These are phyloP conservation scores for Girardinus metallicus DNA, from an alignment of 2,797 vertebrate genomes.

Conservation along the genomic window DNA sequence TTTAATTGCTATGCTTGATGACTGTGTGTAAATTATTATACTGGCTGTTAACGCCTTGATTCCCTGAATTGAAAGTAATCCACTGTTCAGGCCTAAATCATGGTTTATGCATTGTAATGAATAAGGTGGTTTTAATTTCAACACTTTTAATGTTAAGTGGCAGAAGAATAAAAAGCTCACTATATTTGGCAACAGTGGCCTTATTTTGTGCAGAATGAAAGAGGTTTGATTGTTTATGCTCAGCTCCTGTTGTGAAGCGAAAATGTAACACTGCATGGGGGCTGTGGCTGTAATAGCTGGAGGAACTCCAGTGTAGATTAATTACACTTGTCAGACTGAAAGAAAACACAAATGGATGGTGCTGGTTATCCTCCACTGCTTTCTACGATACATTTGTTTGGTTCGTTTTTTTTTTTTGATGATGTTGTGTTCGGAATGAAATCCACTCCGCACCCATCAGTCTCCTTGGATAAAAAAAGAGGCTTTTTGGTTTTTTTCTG, in stretches of 20 bases:
- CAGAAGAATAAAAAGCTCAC: slow-evolving; percentile 36
- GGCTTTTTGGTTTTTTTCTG: slow-evolving; percentile 40
- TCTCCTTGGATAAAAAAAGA: slow-evolving; percentile 18
- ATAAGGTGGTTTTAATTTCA: slow-evolving; percentile 30
- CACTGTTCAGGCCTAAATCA: slow-evolving; percentile 15
- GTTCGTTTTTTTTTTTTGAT: slow-evolving; percentile 16
- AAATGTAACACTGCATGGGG: slow-evolving; percentile 55
- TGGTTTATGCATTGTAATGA: not conserved
- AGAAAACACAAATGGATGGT: slow-evolving; percentile 32
- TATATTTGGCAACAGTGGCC: slow-evolving; percentile 28
- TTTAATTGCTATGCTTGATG: not conserved
- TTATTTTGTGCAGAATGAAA: slow-evolving; percentile 51
- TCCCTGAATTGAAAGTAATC: slow-evolving; percentile 11
- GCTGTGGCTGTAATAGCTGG: slow-evolving; percentile 50
- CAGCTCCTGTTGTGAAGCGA: slow-evolving; percentile 31
- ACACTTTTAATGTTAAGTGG: slow-evolving; percentile 8
- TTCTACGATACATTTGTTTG: slow-evolving; percentile 16
- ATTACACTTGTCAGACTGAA: slow-evolving; percentile 58
- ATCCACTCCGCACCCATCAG: slow-evolving; percentile 26
- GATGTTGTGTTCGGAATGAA: slow-evolving; percentile 28
- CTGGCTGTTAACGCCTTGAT: not conserved
- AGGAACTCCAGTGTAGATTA: slow-evolving; percentile 50
- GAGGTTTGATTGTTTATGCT: slow-evolving; percentile 59
- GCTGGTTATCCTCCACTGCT: slow-evolving; percentile 35
- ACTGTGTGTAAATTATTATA: not conserved